phyloP scores from a whole-genome alignment of 2,113 vertebrate species.

The Oreotrochilus melanogaster region DNA sequence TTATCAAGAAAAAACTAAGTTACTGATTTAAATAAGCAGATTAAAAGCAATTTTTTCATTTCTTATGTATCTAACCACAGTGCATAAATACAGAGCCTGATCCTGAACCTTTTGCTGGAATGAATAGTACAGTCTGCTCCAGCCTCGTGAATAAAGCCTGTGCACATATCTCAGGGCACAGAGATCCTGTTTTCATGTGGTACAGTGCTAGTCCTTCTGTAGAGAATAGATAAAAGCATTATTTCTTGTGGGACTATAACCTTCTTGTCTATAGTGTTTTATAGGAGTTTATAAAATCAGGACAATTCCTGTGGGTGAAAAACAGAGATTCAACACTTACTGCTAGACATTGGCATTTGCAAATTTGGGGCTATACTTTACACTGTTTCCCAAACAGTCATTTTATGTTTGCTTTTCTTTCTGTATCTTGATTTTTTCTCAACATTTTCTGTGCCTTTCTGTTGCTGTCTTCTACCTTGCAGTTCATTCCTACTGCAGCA shows the following conservation, averaged over 20 bases:
- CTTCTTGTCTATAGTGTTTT: not conserved
- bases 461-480: not conserved
- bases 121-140: not conserved
- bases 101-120: not conserved
- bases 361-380: not conserved
- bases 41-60: not conserved
- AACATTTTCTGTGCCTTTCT: not conserved
- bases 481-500: not conserved
- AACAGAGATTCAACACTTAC: not conserved
- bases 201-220: not conserved
- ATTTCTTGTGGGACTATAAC: not conserved
- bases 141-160: not conserved
- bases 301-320: not conserved
- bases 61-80: not conserved
- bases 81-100: not conserved
- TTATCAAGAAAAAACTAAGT: not conserved
- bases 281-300: not conserved
- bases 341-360: not conserved
- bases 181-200: not conserved
- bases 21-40: not conserved
- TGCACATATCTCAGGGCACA: not conserved
- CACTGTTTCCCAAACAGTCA: not conserved
- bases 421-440: not conserved
- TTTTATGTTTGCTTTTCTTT: not conserved
- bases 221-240: not conserved